Conservation (phyloP, 2,113 vertebrate genomes). For the Argyrosomus japonicus region DNA sequence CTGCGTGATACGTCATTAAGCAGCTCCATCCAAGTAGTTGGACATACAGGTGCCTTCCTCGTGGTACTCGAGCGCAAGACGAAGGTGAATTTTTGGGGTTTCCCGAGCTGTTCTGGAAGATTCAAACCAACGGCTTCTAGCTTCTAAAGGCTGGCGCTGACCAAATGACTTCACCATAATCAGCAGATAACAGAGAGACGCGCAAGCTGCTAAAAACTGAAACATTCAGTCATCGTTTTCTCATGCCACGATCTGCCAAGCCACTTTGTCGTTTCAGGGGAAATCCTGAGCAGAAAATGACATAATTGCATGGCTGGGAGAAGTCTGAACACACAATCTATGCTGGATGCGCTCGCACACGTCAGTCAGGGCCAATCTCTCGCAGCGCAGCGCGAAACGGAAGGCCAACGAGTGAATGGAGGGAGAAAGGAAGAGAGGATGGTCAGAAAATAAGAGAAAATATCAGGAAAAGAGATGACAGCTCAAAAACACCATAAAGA, state of each 20-base stretch:
- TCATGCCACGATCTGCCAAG: constrained; percentile 52
- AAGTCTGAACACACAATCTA: constrained; percentile 51
- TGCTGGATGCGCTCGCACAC: constrained; percentile 28
- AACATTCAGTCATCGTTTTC: constrained; percentile 46
- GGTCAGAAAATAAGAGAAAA: constrained; percentile 3
- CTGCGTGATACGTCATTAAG: constrained; percentile 4
- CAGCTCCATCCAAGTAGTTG: background rate
- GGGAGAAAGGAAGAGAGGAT: background rate
- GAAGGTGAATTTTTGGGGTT: background rate
- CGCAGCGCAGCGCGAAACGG: background rate
- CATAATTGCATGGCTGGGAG: constrained; percentile 68
- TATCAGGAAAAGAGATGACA: constrained; percentile 20
- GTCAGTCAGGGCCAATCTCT: constrained; percentile 55
- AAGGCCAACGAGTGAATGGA: constrained; percentile 32
- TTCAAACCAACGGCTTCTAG: background rate
- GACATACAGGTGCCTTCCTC: background rate
- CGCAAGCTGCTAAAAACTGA: constrained; percentile 30
- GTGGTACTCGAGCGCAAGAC: too few species aligned
- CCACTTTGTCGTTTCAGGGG: constrained; percentile 62
- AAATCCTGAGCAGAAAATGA: constrained; percentile 73
- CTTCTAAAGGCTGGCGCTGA: background rate
- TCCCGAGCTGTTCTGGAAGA: background rate
- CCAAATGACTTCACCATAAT: constrained; percentile 24
- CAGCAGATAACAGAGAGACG: constrained; percentile 40
- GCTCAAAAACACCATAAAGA: constrained; percentile 37